Percentiles rank a stretch among this genome's conserved stretches.
phyloP scores from a whole-genome alignment of 2,888 invertebrate species.

The Trichopoda pennipes region DNA sequence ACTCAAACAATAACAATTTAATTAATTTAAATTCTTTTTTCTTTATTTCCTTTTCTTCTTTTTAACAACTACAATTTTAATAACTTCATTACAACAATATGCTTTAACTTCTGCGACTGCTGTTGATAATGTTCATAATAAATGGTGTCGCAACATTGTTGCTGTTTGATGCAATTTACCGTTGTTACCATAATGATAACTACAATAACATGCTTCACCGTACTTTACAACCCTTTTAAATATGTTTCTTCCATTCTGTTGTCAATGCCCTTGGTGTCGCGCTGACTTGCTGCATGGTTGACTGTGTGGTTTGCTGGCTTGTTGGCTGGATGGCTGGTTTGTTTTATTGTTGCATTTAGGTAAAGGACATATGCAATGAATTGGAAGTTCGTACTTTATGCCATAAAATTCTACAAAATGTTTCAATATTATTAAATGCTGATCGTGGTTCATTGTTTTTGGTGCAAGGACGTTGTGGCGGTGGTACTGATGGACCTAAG shows the following conservation, averaged over 20 bases:
- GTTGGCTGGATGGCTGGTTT: background rate
- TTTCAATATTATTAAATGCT: conserved; percentile 93
- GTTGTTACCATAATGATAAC: conserved; percentile 11
- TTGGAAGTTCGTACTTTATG: conserved; percentile 95
- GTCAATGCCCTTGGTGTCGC: conserved; percentile 15
- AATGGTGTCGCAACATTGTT: conserved; percentile 54
- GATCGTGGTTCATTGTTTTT: conserved; percentile 96
- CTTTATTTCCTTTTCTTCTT: conserved; percentile 5
- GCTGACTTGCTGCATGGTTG: background rate
- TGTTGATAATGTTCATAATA: conserved; percentile 47
- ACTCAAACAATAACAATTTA: conserved; percentile 35
- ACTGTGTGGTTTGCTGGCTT: background rate
- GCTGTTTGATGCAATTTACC: conserved; percentile 24
- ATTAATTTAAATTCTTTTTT: conserved; percentile 34
- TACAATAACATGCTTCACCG: background rate
- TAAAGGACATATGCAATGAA: conserved; percentile 97
- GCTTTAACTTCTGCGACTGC: conserved; percentile 21
- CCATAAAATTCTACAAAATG: conserved; percentile 97
- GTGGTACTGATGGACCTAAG: conserved; percentile 79
- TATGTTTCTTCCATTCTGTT: background rate
- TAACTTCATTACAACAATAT: conserved; percentile 52
- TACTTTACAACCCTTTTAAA: conserved; percentile 20
- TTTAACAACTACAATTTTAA: conserved; percentile 24
- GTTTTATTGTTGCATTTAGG: conserved; percentile 82
- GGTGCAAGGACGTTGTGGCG: conserved; percentile 86